Conservation (phyloP, 1,140 invertebrate genomes). For the Temnothorax nylanderi region DNA sequence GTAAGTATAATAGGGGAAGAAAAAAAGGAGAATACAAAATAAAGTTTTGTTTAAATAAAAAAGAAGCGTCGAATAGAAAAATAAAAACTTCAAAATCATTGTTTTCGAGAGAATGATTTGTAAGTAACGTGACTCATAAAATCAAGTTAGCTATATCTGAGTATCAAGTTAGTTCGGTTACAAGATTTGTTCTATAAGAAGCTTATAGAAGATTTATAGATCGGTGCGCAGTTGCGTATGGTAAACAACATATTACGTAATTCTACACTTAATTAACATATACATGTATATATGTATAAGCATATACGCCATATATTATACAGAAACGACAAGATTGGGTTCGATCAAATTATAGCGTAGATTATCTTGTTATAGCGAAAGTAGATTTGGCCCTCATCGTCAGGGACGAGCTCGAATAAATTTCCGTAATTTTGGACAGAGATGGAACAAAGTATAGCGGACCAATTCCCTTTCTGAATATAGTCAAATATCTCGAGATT, state of each 20-base stretch:
- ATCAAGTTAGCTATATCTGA: no score
- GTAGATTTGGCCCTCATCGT: not conserved
- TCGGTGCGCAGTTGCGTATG: not conserved
- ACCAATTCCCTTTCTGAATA: no score
- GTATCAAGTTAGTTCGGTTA: not conserved
- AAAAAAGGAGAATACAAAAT: no score
- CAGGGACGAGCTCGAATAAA: not conserved
- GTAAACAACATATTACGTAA: not conserved
- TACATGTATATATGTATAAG: no score
- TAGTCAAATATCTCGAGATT: not conserved
- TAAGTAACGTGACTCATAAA: no score
- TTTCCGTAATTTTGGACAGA: not conserved
- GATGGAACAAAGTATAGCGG: not conserved
- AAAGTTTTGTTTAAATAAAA: no score
- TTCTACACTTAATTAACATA: slow-evolving; percentile 12
- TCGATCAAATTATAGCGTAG: no score
- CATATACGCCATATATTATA: no score
- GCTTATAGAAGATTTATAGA: not conserved
- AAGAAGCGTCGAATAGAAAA: no score
- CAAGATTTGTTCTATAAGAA: slow-evolving; percentile 14
- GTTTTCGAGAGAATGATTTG: no score
- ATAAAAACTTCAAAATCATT: no score
- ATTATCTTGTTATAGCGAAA: not conserved
- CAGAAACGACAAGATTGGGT: no score
- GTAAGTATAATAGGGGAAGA: not conserved